Evolutionary conservation across 2,113 vertebrate genomes (phyloP).

Genomic region (Rhabdomys dilectus): DNA sequence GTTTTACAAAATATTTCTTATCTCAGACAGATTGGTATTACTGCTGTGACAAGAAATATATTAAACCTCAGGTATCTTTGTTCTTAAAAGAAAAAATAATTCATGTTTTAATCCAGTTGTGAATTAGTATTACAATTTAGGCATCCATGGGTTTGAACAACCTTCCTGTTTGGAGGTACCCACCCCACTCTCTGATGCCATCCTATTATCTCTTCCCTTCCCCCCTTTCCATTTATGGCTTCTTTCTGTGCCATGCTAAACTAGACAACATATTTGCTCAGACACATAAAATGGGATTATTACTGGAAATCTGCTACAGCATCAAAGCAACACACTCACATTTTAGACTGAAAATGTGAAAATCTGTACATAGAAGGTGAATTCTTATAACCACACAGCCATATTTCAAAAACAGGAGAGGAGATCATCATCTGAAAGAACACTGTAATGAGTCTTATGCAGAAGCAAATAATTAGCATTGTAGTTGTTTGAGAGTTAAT

Average conservation of each 20-base stretch:
- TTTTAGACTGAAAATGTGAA: slow-evolving; percentile 57
- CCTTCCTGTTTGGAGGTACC: background rate
- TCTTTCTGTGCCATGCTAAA: slow-evolving; percentile 24
- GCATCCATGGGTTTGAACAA: background rate
- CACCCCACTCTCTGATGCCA: background rate
- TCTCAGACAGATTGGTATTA: background rate
- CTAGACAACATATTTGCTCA: slow-evolving; percentile 40
- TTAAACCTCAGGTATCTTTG: slow-evolving; percentile 7
- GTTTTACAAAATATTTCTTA: slow-evolving; percentile 45
- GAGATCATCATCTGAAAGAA: slow-evolving; percentile 57
- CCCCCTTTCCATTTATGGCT: background rate
- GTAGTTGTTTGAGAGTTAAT: slow-evolving; percentile 39
- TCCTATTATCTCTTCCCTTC: background rate
- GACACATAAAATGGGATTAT: slow-evolving; percentile 2
- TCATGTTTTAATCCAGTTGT: background rate
- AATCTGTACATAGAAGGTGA: slow-evolving; percentile 42
- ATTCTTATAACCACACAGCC: slow-evolving; percentile 53
- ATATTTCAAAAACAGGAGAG: slow-evolving; percentile 58
- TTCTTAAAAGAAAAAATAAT: slow-evolving; percentile 29
- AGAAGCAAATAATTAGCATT: slow-evolving; percentile 55
- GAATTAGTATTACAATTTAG: background rate
- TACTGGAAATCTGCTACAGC: slow-evolving; percentile 55
- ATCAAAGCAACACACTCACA: slow-evolving; percentile 61
- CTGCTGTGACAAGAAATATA: background rate
- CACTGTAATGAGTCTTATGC: background rate